Percentiles rank a stretch among this genome's conserved stretches.
Conservation (phyloP, 2,888 invertebrate genomes). For the Epinotia ramella region DNA sequence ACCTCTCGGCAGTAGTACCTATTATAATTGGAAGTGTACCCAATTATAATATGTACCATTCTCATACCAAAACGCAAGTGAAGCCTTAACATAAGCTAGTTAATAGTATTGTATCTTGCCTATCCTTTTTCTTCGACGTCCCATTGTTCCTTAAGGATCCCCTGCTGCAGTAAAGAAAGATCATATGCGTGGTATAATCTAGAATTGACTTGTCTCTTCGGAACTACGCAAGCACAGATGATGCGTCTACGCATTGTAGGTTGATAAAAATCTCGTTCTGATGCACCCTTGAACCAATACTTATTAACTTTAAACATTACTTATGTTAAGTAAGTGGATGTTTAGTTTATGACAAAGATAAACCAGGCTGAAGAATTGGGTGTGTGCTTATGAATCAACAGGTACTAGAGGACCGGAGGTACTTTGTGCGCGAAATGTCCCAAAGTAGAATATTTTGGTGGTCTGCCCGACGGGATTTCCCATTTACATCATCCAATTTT, state of each 20-base stretch:
- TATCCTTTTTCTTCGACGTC: conserved; percentile 29
- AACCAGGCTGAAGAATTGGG: neutral
- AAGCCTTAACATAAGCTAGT: conserved; percentile 22
- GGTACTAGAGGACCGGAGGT: conserved; percentile 1
- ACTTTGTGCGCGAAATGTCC: neutral
- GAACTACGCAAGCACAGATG: conserved; percentile 55
- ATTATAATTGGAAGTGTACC: neutral
- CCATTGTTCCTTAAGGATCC: conserved; percentile 26
- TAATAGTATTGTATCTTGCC: conserved; percentile 27
- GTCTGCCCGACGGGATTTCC: neutral
- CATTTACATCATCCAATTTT: neutral
- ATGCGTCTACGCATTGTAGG: conserved; percentile 69
- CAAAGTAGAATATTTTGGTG: neutral
- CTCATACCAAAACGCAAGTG: neutral
- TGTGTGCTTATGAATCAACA: neutral
- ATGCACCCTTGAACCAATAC: conserved; percentile 57
- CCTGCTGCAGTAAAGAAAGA: conserved; percentile 50
- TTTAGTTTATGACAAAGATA: conserved; percentile 27
- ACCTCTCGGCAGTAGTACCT: neutral
- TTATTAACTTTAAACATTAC: conserved; percentile 34
- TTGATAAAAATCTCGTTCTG: conserved; percentile 75
- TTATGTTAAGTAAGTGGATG: conserved; percentile 35
- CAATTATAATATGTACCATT: neutral
- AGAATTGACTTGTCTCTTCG: conserved; percentile 59
- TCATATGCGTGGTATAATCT: conserved; percentile 50